Evolutionary conservation across 2,797 vertebrate genomes (phyloP).

Genomic region (Siniperca obscura): DNA sequence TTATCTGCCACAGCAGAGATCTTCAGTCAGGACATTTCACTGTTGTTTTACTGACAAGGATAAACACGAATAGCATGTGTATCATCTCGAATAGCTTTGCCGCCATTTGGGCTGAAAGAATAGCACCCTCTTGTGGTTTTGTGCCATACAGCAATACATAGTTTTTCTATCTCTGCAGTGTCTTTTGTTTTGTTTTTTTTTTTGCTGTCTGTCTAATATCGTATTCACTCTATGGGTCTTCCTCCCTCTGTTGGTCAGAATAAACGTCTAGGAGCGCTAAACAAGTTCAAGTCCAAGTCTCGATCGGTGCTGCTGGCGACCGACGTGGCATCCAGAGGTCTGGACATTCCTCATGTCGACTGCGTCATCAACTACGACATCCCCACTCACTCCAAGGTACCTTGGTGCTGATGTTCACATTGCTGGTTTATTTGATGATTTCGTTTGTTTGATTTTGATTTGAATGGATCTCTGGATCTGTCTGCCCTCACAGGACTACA

Average conservation of each 20-base stretch:
- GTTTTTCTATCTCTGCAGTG: neutral
- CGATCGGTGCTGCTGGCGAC: conserved; percentile 96
- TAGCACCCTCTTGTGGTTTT: conserved; percentile 5
- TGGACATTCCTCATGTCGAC: conserved; percentile 98
- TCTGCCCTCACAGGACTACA: conserved; percentile 90
- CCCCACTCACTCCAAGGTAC: conserved; percentile 97
- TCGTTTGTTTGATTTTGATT: neutral
- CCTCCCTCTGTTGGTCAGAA: conserved; percentile 81
- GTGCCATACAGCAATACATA: neutral
- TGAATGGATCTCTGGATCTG: neutral
- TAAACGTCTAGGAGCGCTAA: conserved; percentile 94
- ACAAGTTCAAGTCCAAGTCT: conserved; percentile 98
- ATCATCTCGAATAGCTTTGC: no score
- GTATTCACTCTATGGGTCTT: neutral
- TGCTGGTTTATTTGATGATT: neutral
- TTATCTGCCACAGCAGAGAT: neutral
- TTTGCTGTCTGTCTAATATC: neutral
- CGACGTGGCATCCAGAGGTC: conserved; percentile 95
- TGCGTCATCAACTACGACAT: conserved; percentile 99
- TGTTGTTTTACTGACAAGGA: no score
- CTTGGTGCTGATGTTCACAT: fast-evolving
- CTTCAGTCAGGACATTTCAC: neutral
- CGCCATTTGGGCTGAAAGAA: neutral
- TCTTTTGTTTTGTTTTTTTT: neutral
- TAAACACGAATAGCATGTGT: no score